Base-by-base conservation (phyloP, 1,140 invertebrate species). In the Trichonephila clavata region DNA sequence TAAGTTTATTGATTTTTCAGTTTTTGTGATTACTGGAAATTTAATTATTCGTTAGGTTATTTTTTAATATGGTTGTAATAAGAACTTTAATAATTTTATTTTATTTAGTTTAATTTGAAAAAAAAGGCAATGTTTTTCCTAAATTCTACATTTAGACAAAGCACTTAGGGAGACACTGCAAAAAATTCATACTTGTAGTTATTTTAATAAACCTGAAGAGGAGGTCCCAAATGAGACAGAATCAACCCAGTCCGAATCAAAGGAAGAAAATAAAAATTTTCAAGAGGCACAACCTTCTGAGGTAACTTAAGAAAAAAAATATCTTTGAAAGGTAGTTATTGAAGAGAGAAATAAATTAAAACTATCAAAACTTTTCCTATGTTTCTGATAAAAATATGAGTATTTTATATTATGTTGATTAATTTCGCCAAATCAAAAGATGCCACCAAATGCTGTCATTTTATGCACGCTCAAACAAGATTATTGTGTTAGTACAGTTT, bases 151-250 rank as follows among this genome's bases (percentile, higher is more conserved):
- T 43, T 71, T 71, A 94, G 94, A 98, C 95, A 97, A 97, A 94
- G 97, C 97, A 94, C 96, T 98, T 60, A 98, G 98, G 94, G 97
- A 97, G 94, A 96, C 98, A 60, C 96, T 98, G 81, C 96, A 96
- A 57, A 96, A 97, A 89, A 97, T 98, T 71, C 97, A 97, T 95
- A 97, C 97, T 63, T 97, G 97, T 95, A 98, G 98, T 20, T 98
- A 98, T 95, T 98, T 98, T 95, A 98, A 98, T 95, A 97, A 93
- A 92, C 50, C 18, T 65, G 90, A 87, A n/a, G 57, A 59, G 43
- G 50, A 71, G 1, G 24, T 32, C 60, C 63, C 61, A 21, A 86
- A 57, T 71, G 93, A 94, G 39, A 60, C 32, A 21, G 81, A 84
- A 59, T 80, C 65, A 88, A 87, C 16, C 80, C 10, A 32, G 13